Evolutionary conservation across 2,797 vertebrate genomes (phyloP), one percentile per base, ranked within the genome.

Genomic region (Chaunax sp.): DNA sequence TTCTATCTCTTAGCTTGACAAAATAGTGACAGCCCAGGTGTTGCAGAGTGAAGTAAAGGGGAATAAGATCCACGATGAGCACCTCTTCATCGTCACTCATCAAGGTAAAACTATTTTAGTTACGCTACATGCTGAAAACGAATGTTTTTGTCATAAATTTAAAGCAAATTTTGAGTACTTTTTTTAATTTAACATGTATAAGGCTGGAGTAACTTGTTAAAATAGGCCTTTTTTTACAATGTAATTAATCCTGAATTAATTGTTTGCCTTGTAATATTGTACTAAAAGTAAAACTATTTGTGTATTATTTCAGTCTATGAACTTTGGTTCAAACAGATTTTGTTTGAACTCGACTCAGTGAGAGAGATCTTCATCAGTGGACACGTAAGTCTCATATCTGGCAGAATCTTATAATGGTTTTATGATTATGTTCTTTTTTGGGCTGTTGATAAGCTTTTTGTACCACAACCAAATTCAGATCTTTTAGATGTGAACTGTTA

Each of bases 81-180:
- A 99, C 71, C 96, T 99, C 75, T 99, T 99, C 85, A 98, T 99
- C n/a, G 94, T 99, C 77, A 99, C 97, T 0, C 98, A 99, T 84
- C 97, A 99, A 95, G 96, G 98, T 97, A 92, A 87, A 67, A 57
- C 25, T n/a, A 26, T 38, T 5, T 0, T 7, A 8, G 19, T 3
- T 22, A 51, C 52, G 33, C 33, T 10, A 2, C 33, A 35, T 11
- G 33, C 33, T 35, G 10, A 35, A 35, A 35, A 35, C 33, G n/a
- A n/a, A n/a, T n/a, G n/a, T n/a, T n/a, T n/a, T n/a, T n/a, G n/a
- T n/a, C n/a, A n/a, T n/a, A n/a, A n/a, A n/a, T n/a, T n/a, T n/a
- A n/a, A n/a, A n/a, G n/a, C n/a, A n/a, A n/a, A n/a, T n/a, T n/a
- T n/a, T n/a, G n/a, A n/a, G n/a, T n/a, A n/a, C n/a, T n/a, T n/a